Evolutionary conservation across 1,140 invertebrate species (phyloP).

Genomic region (Marisa cornuarietis): DNA sequence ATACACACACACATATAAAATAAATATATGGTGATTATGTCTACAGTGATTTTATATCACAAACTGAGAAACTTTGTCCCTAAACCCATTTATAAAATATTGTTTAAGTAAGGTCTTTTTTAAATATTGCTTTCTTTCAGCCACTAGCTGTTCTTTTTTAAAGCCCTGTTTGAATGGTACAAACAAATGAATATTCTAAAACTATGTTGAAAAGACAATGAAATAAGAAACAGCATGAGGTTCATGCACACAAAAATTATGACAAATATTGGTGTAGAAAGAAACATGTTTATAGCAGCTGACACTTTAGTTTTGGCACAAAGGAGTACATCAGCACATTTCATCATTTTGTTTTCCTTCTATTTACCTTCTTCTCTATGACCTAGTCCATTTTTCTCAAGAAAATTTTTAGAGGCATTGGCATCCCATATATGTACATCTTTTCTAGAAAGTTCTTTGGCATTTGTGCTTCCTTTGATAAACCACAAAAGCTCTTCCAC

Average conservation of each 20-base stretch:
- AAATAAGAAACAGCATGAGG: not conserved
- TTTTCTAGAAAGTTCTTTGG: conserved; percentile 85
- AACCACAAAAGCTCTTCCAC: conserved; percentile 93
- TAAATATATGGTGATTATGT: not conserved
- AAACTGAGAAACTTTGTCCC: too few species aligned
- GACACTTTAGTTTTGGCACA: not conserved
- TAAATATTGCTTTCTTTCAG: too few species aligned
- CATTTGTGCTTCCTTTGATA: conserved; percentile 91
- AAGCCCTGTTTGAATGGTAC: too few species aligned
- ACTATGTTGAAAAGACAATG: too few species aligned
- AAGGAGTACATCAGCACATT: not conserved
- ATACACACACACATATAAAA: not conserved
- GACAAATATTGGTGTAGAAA: conserved; percentile 8
- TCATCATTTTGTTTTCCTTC: not conserved
- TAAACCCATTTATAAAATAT: too few species aligned
- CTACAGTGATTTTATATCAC: too few species aligned
- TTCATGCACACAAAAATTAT: not conserved
- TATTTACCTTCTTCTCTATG: conserved; percentile 84
- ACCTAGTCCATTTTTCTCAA: conserved; percentile 87
- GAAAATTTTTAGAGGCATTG: conserved; percentile 90
- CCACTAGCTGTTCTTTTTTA: too few species aligned
- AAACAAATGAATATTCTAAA: not conserved
- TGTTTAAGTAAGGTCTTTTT: too few species aligned
- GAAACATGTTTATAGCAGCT: not conserved
- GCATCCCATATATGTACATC: conserved; percentile 97